phyloP scores from a whole-genome alignment of 1,140 invertebrate species.

The Aricia agestis region DNA sequence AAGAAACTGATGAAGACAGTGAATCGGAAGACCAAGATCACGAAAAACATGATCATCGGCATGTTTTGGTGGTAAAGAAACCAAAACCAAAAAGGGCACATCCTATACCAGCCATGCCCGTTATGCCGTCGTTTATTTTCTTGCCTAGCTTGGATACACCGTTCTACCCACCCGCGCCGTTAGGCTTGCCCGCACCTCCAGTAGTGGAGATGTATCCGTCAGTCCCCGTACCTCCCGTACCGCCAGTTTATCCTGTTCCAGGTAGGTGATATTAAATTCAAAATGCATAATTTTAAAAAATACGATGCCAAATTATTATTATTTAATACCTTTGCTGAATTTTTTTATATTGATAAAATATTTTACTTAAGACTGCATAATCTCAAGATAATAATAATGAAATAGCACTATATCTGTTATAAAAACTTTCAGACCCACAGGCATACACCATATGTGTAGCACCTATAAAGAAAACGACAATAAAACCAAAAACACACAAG shows the following conservation, averaged over 20 bases:
- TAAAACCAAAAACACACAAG: no score
- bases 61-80: slow-evolving; percentile 56
- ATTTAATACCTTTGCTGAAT: no score
- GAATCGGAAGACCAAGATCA: slow-evolving; percentile 23
- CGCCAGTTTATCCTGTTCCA: slow-evolving; percentile 33
- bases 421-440: no score
- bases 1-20: slow-evolving; percentile 31
- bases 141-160: slow-evolving; percentile 56
- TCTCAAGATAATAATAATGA: no score
- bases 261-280: slow-evolving; percentile 23
- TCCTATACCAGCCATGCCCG: neutral
- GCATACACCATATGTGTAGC: no score
- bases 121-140: slow-evolving; percentile 61
- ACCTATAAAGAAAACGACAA: no score
- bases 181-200: slow-evolving; percentile 52
- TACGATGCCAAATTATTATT: no score
- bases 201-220: slow-evolving; percentile 57
- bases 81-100: slow-evolving; percentile 42
- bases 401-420: no score
- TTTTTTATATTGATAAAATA: no score
- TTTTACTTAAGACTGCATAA: no score
- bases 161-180: slow-evolving; percentile 60
- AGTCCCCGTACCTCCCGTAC: slow-evolving; percentile 52
- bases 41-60: slow-evolving; percentile 51
- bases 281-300: no score